Percentiles rank a stretch among this genome's conserved stretches.
Conservation (phyloP, 2,113 vertebrate species). For the Alectura lathami region DNA sequence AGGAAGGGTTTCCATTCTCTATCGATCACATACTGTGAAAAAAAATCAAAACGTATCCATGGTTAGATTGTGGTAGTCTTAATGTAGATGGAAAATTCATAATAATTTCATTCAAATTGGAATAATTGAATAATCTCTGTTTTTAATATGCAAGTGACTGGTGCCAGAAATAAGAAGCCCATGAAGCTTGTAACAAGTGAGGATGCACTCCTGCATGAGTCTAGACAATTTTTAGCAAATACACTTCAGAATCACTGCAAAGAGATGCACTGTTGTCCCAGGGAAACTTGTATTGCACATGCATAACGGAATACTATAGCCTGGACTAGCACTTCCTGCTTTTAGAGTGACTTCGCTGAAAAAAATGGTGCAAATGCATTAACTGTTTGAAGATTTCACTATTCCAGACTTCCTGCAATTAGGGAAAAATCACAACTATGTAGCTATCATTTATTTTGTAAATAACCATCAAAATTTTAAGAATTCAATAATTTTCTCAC, state of each 20-base stretch:
- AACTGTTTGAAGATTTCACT: background rate
- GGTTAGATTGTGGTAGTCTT: background rate
- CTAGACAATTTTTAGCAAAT: background rate
- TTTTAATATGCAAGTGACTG: background rate
- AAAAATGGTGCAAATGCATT: background rate
- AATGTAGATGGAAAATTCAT: background rate
- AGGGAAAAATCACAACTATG: background rate
- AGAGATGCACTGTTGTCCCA: background rate
- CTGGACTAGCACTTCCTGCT: background rate
- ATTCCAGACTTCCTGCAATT: background rate
- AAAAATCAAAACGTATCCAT: background rate
- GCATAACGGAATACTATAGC: background rate
- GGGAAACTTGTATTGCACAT: background rate
- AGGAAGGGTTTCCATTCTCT: background rate
- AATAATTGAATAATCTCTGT: background rate
- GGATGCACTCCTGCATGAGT: accelerated
- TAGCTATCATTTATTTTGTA: background rate
- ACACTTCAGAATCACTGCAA: background rate
- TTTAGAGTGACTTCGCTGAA: background rate
- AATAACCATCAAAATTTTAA: background rate
- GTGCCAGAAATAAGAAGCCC: background rate
- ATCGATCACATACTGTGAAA: background rate
- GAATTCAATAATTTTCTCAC: background rate
- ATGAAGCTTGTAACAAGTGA: background rate
- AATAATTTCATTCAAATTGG: background rate